Conservation (phyloP, 2,113 vertebrate species). For the Epinephelus lanceolatus region DNA sequence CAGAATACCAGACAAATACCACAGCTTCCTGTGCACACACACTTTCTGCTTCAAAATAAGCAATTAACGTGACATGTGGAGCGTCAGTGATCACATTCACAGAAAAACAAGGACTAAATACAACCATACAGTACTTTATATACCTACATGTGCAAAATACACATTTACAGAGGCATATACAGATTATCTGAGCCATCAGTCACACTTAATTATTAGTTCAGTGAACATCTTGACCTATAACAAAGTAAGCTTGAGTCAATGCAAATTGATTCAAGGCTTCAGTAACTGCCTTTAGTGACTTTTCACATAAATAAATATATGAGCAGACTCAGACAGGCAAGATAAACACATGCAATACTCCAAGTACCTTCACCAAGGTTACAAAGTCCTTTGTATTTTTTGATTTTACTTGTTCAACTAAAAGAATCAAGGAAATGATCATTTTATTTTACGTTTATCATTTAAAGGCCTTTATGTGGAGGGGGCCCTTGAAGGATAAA, state of each 20-base stretch:
- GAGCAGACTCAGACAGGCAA: too few species aligned
- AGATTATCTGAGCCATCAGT: background rate
- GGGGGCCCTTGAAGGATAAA: too few species aligned
- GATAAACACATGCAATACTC: too few species aligned
- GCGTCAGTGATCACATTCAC: background rate
- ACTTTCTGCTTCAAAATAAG: constrained; percentile 30
- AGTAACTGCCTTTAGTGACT: too few species aligned
- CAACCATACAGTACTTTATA: background rate
- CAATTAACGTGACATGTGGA: constrained; percentile 16
- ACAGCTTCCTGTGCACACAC: constrained; percentile 49
- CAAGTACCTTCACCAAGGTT: too few species aligned
- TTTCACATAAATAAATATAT: background rate
- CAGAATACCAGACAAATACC: constrained; percentile 38
- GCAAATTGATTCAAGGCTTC: too few species aligned
- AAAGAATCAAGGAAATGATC: too few species aligned
- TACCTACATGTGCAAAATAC: background rate
- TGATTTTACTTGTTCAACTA: too few species aligned
- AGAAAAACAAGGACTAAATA: background rate
- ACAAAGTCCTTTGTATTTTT: too few species aligned
- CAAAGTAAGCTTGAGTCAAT: background rate
- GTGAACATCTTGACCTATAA: background rate
- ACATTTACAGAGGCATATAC: background rate
- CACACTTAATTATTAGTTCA: too few species aligned
- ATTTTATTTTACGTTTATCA: too few species aligned
- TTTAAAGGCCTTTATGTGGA: too few species aligned